Base-by-base conservation (phyloP, 64 coral and sea anemone genomes). In the Montipora efflorescens region DNA sequence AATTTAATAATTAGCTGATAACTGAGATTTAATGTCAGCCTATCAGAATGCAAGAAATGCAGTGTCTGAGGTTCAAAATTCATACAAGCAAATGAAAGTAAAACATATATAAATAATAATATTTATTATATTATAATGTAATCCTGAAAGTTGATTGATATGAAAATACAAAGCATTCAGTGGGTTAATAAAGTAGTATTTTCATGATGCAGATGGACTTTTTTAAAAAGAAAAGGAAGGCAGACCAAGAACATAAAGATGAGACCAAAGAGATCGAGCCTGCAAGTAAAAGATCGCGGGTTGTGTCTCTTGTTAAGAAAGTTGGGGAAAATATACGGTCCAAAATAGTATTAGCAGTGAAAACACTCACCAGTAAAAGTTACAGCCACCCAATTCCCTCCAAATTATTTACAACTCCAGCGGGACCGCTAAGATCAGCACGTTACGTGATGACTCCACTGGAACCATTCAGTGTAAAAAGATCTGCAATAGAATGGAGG, bases 401-500 rank as follows among this genome's bases (percentile, higher is more conserved):
- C 12, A 5, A 7, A 7, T 19, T 86, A 3, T 86, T 86, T 2
- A 71, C 82, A 10, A 86, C 62, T 5, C 82, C 82, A 14, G 82
- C 82, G 49, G 82, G 82, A 0, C 82, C 82, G 3, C 8, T 86
- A 7, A 67, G 82, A 50, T 71, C 79, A 5, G 79, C 53, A 43
- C 2, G 79, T 1, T 94, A 94, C 18, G 53, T 94, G 0, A 74
- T 94, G 12, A 94, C 85, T 6, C 92, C 87, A 62, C 14, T 52
- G 5, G 68, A 79, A 21, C 83, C 74, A 7, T 93, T 93, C n/a
- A 87, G 74, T 69, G 82, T 86, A 2, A 79, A 57, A 21, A 93
- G 67, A 5, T 50, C 74, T 53, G 58, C 74, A 7, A 55, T 44
- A 4, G 44, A 93, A n/a, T 93, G 83, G 74, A 48, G 91, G 91